These are phyloP conservation scores for Chrysemys picta DNA, from an alignment of 2,113 vertebrate genomes.

Conservation along the genomic window DNA sequence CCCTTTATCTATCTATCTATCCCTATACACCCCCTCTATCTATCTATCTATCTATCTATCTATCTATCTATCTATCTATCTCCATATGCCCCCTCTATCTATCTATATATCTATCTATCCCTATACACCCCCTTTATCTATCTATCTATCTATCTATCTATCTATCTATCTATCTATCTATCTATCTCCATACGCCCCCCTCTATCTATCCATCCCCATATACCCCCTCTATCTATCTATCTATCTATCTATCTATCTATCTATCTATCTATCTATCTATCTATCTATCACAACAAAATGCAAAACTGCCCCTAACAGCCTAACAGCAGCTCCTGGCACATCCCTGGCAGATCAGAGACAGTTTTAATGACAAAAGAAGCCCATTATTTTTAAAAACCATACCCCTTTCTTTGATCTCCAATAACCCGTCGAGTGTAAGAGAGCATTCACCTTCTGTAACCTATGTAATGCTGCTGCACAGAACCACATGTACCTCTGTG, in stretches of 20 bases:
- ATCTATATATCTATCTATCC: no score
- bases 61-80: background rate
- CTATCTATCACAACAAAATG: background rate
- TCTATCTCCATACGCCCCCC: no score
- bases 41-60: background rate
- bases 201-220: background rate
- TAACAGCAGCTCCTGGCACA: background rate
- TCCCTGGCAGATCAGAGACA: background rate
- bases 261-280: background rate
- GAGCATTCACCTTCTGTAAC: no score
- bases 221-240: no score
- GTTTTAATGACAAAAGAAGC: background rate
- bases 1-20: no score
- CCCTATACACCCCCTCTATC: no score
- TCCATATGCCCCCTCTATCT: no score
- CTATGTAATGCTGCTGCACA: background rate
- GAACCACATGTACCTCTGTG: background rate
- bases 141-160: no score
- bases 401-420: background rate
- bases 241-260: no score
- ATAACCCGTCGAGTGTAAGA: background rate
- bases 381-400: background rate
- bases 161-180: background rate
- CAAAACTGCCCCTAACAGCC: background rate
- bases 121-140: no score